Conservation (phyloP, 2,113 vertebrate genomes). For the Athene cunicularia region DNA sequence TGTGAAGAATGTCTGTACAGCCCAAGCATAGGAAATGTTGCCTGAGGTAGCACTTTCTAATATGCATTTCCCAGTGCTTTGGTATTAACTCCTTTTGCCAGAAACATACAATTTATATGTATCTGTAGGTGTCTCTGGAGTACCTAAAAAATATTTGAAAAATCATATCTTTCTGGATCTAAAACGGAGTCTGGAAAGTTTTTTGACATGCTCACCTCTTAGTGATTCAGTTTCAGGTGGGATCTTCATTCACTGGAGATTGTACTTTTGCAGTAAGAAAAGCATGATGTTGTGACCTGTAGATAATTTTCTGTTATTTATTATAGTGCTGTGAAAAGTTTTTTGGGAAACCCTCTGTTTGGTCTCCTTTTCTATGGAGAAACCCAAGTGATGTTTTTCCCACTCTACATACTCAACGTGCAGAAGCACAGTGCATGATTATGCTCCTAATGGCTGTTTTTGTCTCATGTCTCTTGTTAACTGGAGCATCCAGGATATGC, state of each 20-base stretch:
- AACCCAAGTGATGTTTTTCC: background rate
- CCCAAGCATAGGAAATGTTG: background rate
- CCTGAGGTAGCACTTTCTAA: background rate
- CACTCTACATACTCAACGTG: background rate
- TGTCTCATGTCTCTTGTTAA: background rate
- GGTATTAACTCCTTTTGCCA: background rate
- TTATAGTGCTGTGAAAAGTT: background rate
- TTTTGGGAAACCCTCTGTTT: background rate
- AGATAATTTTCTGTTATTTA: background rate
- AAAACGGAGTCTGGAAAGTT: background rate
- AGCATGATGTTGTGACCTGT: rapidly evolving
- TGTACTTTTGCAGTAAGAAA: background rate
- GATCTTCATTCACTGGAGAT: background rate
- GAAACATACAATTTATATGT: background rate
- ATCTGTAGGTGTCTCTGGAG: background rate
- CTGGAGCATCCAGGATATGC: background rate
- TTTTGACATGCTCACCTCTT: background rate
- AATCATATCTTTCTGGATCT: background rate
- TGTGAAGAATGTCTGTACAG: background rate
- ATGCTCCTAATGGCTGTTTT: background rate
- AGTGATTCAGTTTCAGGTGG: background rate
- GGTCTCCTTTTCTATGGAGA: background rate
- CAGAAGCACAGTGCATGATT: rapidly evolving
- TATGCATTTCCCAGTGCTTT: background rate
- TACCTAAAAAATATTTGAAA: background rate